phyloP scores from a whole-genome alignment of 1,140 invertebrate genomes.

The Drosophila ogumai region DNA sequence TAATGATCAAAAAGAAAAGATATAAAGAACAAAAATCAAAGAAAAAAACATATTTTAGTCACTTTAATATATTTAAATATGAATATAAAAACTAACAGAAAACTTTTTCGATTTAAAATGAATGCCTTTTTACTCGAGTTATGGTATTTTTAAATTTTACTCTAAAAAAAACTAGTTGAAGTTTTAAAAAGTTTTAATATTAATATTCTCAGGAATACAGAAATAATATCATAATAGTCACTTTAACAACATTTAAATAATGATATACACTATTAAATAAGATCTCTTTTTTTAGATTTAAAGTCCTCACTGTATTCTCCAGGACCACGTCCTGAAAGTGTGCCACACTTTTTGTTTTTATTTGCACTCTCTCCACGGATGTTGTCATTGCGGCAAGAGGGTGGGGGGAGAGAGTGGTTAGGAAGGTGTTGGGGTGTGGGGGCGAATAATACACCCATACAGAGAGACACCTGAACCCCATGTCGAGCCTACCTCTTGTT shows the following conservation, averaged over 20 bases:
- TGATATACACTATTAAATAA: not conserved
- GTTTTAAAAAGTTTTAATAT: too few relatives aligned
- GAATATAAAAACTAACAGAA: too few relatives aligned
- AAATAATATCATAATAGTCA: too few relatives aligned
- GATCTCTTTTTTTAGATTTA: not conserved
- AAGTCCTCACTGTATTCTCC: conserved; percentile 5
- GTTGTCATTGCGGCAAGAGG: conserved; percentile 27
- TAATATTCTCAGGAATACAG: too few relatives aligned
- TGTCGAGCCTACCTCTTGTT: conserved; percentile 61
- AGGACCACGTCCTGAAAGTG: conserved; percentile 52
- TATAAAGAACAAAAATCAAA: not conserved
- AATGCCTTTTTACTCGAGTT: too few relatives aligned
- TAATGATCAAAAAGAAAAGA: not conserved
- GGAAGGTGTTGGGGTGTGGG: conserved; percentile 6
- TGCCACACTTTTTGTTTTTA: conserved; percentile 62
- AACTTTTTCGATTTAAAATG: too few relatives aligned
- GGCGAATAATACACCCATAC: conserved; percentile 6
- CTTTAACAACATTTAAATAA: too few relatives aligned
- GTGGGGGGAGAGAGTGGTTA: not conserved
- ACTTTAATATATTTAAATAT: not conserved
- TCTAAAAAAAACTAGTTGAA: too few relatives aligned
- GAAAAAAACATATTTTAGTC: not conserved
- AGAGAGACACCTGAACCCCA: conserved; percentile 34
- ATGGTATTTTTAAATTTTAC: too few relatives aligned
- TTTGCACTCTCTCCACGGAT: conserved; percentile 4